phyloP scores from a whole-genome alignment of 2,113 vertebrate genomes.

The Rhynchomys soricoides region DNA sequence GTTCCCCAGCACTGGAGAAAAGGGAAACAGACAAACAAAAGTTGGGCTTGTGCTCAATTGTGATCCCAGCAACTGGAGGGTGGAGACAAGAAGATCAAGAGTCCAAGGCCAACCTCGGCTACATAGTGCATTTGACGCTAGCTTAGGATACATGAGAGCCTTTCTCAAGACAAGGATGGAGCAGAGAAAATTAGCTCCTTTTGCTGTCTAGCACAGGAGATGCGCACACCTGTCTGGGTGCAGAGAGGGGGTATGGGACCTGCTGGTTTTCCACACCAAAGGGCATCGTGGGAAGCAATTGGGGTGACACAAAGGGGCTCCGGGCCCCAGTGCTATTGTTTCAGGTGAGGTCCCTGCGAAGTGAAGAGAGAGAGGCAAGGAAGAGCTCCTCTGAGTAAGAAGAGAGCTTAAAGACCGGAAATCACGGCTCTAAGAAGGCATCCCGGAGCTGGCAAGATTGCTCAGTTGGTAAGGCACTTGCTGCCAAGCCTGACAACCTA shows the following conservation, averaged over 20 bases:
- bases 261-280: not conserved
- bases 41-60: not conserved
- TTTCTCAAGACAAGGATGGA: not conserved
- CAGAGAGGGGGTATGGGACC: not conserved
- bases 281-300: not conserved
- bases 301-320: too few species aligned
- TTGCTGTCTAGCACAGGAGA: not conserved
- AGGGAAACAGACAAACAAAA: not conserved
- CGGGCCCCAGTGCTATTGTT: not conserved
- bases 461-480: not conserved
- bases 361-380: not conserved
- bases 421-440: not conserved
- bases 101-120: not conserved
- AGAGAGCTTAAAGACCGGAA: not conserved
- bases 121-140: not conserved
- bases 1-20: not conserved
- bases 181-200: too few species aligned
- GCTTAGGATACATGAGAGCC: not conserved
- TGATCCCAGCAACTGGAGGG: not conserved
- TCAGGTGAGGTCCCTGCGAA: not conserved
- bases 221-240: too few species aligned
- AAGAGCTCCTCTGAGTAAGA: not conserved
- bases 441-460: not conserved
- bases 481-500: not conserved
- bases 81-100: not conserved